Conservation (phyloP, 2,797 vertebrate species). For the Enteromius fasciolatus region DNA sequence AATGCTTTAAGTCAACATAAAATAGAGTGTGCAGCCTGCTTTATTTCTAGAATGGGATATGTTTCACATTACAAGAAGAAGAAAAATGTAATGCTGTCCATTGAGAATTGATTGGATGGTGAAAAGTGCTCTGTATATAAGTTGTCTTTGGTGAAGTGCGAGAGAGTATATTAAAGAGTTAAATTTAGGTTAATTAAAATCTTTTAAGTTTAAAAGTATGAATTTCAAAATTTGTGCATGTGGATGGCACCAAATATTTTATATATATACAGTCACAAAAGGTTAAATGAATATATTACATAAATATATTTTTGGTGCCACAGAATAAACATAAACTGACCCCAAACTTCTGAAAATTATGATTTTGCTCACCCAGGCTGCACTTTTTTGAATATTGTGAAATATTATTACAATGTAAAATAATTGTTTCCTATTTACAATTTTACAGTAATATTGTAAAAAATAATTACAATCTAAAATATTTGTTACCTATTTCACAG, state of each 20-base stretch:
- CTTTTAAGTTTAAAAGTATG: not conserved
- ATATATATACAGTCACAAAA: not conserved
- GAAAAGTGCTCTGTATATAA: not conserved
- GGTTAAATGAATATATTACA: not conserved
- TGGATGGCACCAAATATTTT: not conserved
- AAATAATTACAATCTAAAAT: no score
- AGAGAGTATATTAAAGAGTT: not conserved
- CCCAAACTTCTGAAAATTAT: not conserved
- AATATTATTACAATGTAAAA: not conserved
- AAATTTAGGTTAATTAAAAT: not conserved
- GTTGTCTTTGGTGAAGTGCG: not conserved
- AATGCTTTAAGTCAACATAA: slow-evolving; percentile 2
- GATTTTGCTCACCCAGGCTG: not conserved
- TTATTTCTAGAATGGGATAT: not conserved
- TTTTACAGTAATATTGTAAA: no score
- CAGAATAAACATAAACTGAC: not conserved
- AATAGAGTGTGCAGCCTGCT: slow-evolving; percentile 1
- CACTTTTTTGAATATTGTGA: not conserved
- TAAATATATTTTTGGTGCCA: not conserved
- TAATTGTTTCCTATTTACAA: not conserved
- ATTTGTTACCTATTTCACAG: no score
- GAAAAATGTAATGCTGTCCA: not conserved
- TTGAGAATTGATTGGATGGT: not conserved
- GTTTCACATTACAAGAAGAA: not conserved
- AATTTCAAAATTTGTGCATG: not conserved